Conservation (phyloP, 64 coral and sea anemone genomes). For the Stichodactyla helianthus region DNA sequence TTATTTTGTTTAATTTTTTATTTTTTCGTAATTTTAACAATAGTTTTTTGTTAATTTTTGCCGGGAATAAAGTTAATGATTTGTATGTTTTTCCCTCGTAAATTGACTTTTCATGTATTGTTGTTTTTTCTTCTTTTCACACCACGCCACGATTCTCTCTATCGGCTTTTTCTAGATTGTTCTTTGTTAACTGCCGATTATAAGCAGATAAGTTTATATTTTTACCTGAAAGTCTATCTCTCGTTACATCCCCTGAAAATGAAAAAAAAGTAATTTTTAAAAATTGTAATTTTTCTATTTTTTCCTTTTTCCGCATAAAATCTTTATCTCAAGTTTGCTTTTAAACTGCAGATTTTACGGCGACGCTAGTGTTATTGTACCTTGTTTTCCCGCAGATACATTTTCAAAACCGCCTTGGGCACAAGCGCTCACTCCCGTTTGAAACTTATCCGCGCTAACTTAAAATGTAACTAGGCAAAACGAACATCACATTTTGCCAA, state of each 20-base stretch:
- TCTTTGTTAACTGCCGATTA: not conserved
- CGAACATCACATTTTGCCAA: too few relatives aligned
- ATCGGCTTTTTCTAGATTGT: too few relatives aligned
- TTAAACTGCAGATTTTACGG: too few relatives aligned
- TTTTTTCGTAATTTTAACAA: not conserved
- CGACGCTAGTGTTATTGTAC: too few relatives aligned
- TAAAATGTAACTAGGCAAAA: too few relatives aligned
- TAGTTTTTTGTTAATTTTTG: not conserved
- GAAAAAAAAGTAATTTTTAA: not conserved
- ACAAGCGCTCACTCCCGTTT: too few relatives aligned
- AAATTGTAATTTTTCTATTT: not conserved
- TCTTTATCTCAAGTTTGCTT: too few relatives aligned
- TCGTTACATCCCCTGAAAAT: not conserved
- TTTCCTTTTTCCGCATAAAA: not conserved
- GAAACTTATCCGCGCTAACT: too few relatives aligned
- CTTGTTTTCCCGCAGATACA: too few relatives aligned
- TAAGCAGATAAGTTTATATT: not conserved
- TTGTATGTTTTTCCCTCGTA: not conserved
- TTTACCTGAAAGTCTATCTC: slow-evolving; percentile 2
- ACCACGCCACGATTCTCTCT: not conserved
- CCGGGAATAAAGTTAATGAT: not conserved
- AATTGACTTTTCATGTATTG: not conserved
- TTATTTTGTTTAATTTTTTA: not conserved
- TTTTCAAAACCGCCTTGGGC: too few relatives aligned
- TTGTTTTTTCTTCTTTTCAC: not conserved